phyloP scores from a whole-genome alignment of 2,797 vertebrate species.

The Aselliscus stoliczkanus region DNA sequence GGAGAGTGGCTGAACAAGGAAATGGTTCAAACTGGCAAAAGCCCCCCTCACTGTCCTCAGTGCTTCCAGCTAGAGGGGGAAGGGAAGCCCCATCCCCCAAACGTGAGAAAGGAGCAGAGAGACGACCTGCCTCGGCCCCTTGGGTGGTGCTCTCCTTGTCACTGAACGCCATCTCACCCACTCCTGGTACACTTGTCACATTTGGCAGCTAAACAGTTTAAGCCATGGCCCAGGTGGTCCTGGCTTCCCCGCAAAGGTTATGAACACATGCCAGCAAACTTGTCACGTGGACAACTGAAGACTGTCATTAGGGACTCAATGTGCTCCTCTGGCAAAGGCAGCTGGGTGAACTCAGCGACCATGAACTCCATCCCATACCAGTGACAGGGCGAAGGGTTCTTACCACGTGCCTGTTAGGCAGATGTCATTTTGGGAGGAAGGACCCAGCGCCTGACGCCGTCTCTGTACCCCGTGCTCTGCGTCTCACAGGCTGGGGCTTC shows the following conservation, averaged over 20 bases:
- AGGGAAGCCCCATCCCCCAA: background rate
- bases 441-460: background rate
- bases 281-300: background rate
- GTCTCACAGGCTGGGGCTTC: background rate
- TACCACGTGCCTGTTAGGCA: background rate
- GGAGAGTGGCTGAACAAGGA: background rate
- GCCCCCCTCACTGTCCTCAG: background rate
- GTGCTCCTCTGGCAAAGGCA: constrained; percentile 31
- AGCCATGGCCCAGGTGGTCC: background rate
- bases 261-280: constrained; percentile 17
- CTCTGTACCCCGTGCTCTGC: background rate
- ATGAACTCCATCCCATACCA: background rate
- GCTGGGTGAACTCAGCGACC: constrained; percentile 30
- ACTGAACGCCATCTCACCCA: background rate
- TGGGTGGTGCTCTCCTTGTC: background rate
- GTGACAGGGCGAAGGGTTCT: background rate
- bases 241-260: background rate
- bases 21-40: background rate
- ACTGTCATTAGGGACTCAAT: constrained; percentile 20
- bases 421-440: background rate
- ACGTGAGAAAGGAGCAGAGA: background rate
- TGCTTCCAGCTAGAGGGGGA: background rate
- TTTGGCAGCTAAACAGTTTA: background rate
- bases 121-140: background rate
- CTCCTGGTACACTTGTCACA: background rate